Percentiles rank a stretch among this genome's conserved stretches.
Evolutionary conservation across 2,797 vertebrate genomes (phyloP).

Genomic region (Gallirallus australis): DNA sequence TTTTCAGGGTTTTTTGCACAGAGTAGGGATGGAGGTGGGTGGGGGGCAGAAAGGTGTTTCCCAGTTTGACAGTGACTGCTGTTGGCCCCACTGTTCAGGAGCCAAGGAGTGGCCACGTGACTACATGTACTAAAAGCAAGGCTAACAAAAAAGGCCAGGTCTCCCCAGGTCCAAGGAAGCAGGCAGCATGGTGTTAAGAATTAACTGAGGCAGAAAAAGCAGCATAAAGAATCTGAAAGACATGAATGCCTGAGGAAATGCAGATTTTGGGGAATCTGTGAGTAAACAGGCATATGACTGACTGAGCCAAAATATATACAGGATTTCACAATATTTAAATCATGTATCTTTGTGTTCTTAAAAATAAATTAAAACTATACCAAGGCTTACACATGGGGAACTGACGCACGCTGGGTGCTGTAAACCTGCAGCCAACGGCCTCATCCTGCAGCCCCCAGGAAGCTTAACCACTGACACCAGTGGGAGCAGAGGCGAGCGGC

Average conservation of each 20-base stretch:
- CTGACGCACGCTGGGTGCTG: neutral
- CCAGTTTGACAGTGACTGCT: neutral
- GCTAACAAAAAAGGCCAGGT: neutral
- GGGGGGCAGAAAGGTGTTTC: neutral
- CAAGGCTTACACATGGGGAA: conserved; percentile 48
- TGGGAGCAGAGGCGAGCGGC: neutral
- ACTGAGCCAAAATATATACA: conserved; percentile 72
- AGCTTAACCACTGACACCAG: neutral
- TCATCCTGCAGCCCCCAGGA: neutral
- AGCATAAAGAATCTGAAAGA: conserved; percentile 68
- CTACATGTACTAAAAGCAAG: rapidly evolving
- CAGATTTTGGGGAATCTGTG: conserved; percentile 75
- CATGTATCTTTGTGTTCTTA: conserved; percentile 74
- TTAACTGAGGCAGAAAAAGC: conserved; percentile 66
- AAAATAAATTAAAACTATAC: conserved; percentile 72
- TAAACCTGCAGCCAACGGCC: conserved; percentile 19
- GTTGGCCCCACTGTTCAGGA: neutral
- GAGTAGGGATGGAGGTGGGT: no score
- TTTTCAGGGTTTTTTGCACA: neutral
- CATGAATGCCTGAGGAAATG: conserved; percentile 72
- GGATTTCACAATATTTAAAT: conserved; percentile 76
- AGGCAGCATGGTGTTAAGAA: conserved; percentile 55
- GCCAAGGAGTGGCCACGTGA: neutral
- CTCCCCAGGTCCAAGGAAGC: neutral
- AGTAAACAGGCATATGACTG: conserved; percentile 76